Evolutionary conservation across 2,888 invertebrate genomes (phyloP).

Genomic region (Laothoe populi): DNA sequence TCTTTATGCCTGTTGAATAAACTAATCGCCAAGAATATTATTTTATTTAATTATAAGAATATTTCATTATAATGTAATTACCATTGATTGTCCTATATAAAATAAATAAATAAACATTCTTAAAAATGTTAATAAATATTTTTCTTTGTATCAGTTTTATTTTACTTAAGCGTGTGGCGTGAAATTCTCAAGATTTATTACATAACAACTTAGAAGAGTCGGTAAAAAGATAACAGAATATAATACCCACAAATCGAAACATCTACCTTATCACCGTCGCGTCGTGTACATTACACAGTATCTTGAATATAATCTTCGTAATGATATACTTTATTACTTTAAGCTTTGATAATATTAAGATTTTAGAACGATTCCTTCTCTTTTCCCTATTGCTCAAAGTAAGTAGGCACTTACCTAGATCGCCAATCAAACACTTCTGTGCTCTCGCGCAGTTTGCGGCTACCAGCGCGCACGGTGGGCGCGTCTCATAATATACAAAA

Average conservation of each 20-base stretch:
- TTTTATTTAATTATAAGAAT: no score
- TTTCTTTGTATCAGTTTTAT: no score
- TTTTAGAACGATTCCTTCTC: neutral
- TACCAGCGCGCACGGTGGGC: slow-evolving; percentile 8
- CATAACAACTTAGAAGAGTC: neutral
- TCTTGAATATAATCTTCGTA: slow-evolving; percentile 23
- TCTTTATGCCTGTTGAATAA: no score
- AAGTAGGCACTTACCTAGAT: neutral
- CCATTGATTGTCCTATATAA: no score
- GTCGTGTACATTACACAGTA: neutral
- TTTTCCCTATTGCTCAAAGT: neutral
- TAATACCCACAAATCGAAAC: neutral
- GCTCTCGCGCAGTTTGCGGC: slow-evolving; percentile 10
- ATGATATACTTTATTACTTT: slow-evolving; percentile 24
- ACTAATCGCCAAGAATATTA: no score
- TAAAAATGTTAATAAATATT: no score
- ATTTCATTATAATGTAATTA: no score
- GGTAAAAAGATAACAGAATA: neutral
- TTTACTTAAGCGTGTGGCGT: no score
- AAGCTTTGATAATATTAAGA: slow-evolving; percentile 26
- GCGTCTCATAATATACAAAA: neutral
- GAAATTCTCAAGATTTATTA: no score
- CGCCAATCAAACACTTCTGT: slow-evolving; percentile 11
- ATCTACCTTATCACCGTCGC: neutral
- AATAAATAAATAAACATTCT: no score